Percentiles rank a stretch among this genome's conserved stretches.
Conservation (phyloP, 2,888 invertebrate genomes). For the Yponomeuta cagnagella region DNA sequence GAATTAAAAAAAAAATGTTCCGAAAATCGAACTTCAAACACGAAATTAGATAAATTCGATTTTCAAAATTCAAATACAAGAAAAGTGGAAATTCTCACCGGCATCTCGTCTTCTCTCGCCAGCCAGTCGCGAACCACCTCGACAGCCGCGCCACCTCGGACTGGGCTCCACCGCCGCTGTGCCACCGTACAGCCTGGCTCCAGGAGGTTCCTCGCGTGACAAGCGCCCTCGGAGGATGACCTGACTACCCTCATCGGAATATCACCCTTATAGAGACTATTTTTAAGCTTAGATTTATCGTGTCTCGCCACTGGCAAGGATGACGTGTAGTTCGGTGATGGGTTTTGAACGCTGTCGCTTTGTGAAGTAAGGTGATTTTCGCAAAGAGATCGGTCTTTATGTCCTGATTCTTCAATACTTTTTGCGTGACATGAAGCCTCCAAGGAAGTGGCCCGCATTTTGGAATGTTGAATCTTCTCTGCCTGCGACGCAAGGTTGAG, state of each 20-base stretch:
- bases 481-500: background rate
- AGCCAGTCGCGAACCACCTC: conserved; percentile 49
- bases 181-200: conserved; percentile 67
- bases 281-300: conserved; percentile 32
- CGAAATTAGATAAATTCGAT: too few species aligned
- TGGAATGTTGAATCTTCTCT: background rate
- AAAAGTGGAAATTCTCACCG: conserved; percentile 41
- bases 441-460: background rate
- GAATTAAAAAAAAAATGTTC: too few species aligned
- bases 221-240: conserved; percentile 36
- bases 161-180: conserved; percentile 54
- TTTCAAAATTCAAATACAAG: background rate
- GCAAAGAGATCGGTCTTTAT: conserved; percentile 9
- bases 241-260: conserved; percentile 21
- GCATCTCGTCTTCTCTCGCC: conserved; percentile 48
- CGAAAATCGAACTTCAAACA: too few species aligned
- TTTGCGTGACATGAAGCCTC: conserved; percentile 14
- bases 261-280: conserved; percentile 36
- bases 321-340: background rate
- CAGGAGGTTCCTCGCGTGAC: conserved; percentile 66
- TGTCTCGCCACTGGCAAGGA: conserved; percentile 18
- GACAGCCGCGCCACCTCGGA: conserved; percentile 59
- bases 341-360: background rate
- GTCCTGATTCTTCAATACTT: conserved; percentile 16
- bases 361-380: background rate